phyloP scores from a whole-genome alignment of 2,797 vertebrate genomes.

The Prionace glauca region DNA sequence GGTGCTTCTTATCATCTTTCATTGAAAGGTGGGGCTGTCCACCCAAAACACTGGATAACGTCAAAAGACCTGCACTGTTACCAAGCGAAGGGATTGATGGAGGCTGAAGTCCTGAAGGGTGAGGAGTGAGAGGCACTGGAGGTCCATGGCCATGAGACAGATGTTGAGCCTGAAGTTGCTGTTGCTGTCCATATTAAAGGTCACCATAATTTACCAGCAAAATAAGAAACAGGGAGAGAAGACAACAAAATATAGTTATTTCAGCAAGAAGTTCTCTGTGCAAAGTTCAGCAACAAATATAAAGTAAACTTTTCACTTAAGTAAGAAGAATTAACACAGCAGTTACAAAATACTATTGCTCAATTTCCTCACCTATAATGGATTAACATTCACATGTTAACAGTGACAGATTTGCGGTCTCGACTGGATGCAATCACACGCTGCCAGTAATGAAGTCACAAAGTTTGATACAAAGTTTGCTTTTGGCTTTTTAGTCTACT shows the following conservation, averaged over 20 bases:
- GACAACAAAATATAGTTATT: slow-evolving; percentile 19
- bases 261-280: neutral
- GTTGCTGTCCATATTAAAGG: slow-evolving; percentile 60
- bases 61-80: slow-evolving; percentile 81
- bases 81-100: slow-evolving; percentile 76
- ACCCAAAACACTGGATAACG: slow-evolving; percentile 82
- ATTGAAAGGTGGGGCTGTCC: slow-evolving; percentile 76
- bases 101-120: slow-evolving; percentile 84
- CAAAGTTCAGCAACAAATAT: neutral
- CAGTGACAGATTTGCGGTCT: neutral
- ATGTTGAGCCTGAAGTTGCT: slow-evolving; percentile 80
- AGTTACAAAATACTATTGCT: neutral
- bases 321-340: neutral
- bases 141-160: slow-evolving; percentile 88
- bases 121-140: slow-evolving; percentile 83
- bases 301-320: neutral
- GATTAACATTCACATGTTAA: neutral
- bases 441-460: neutral
- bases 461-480: neutral
- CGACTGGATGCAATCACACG: neutral
- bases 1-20: slow-evolving; percentile 90
- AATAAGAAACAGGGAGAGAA: neutral
- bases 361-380: neutral
- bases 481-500: neutral
- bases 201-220: slow-evolving; percentile 14